Conservation (phyloP, 1,140 invertebrate genomes). For the Aphaenogaster ashmeadi region DNA sequence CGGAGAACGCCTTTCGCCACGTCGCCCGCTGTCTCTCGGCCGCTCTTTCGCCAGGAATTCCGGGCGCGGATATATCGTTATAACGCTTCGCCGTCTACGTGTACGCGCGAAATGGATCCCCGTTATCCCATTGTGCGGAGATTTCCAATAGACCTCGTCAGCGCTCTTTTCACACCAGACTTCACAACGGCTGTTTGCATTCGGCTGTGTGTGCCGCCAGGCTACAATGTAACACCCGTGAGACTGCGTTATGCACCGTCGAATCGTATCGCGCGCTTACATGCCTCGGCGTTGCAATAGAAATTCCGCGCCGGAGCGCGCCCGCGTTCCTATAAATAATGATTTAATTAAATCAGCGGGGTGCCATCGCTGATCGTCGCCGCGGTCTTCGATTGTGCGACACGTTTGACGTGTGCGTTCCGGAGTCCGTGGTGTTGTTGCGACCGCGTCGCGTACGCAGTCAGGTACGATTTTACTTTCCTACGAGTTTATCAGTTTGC, state of each 20-base stretch:
- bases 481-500: neutral
- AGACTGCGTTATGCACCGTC: slow-evolving; percentile 22
- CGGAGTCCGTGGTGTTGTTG: neutral
- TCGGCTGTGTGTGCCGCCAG: slow-evolving; percentile 35
- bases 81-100: slow-evolving; percentile 41
- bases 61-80: slow-evolving; percentile 37
- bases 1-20: neutral
- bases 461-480: neutral
- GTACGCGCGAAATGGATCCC: slow-evolving; percentile 69
- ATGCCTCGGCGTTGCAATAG: slow-evolving; percentile 2
- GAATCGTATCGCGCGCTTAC: slow-evolving; percentile 38
- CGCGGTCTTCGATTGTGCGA: slow-evolving; percentile 27
- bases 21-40: neutral
- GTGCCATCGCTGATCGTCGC: slow-evolving; percentile 28
- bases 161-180: slow-evolving; percentile 63
- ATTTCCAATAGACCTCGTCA: slow-evolving; percentile 73
- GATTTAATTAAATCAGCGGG: slow-evolving; percentile 46
- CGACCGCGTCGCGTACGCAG: neutral
- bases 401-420: neutral
- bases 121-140: slow-evolving; percentile 72
- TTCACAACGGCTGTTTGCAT: slow-evolving; percentile 59
- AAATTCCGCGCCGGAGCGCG: slow-evolving; percentile 2
- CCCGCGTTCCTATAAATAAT: slow-evolving; percentile 41
- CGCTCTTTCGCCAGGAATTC: slow-evolving; percentile 10
- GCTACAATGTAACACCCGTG: slow-evolving; percentile 42